phyloP scores from a whole-genome alignment of 2,113 vertebrate species.

The Carlito syrichta region DNA sequence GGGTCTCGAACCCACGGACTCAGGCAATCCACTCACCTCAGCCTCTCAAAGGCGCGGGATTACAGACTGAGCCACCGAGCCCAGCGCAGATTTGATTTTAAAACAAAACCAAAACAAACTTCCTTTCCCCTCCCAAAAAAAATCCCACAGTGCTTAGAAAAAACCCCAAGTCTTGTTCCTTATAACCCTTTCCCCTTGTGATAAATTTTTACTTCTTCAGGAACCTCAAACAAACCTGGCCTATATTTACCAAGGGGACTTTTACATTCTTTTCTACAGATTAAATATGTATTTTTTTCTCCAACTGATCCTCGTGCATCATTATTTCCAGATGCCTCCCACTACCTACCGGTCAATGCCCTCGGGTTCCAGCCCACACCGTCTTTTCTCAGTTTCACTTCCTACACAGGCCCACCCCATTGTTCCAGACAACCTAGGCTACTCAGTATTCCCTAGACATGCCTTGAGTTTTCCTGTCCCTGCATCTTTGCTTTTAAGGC shows the following conservation, averaged over 20 bases:
- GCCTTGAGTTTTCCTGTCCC: not conserved
- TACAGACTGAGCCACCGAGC: too few species aligned
- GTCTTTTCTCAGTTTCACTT: not conserved
- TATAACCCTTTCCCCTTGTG: not conserved
- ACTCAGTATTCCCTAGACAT: not conserved
- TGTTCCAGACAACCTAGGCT: not conserved
- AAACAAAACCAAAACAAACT: not conserved
- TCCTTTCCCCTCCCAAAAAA: too few species aligned
- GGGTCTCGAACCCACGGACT: too few species aligned
- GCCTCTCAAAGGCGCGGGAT: too few species aligned
- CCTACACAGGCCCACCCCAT: not conserved
- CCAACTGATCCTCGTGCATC: not conserved
- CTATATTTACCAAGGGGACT: not conserved
- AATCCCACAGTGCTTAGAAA: not conserved
- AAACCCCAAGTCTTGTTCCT: not conserved
- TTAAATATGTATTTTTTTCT: not conserved
- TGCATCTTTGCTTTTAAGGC: slow-evolving; percentile 15
- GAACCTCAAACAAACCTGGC: not conserved
- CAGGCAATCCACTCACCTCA: too few species aligned
- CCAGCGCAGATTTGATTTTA: too few species aligned
- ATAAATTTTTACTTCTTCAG: slow-evolving; percentile 17
- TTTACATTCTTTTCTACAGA: not conserved
- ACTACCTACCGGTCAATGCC: not conserved
- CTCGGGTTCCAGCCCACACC: not conserved
- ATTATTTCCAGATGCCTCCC: not conserved